Base-by-base conservation (phyloP, 1,140 invertebrate species). In the Pseudomyrmex concolor region DNA sequence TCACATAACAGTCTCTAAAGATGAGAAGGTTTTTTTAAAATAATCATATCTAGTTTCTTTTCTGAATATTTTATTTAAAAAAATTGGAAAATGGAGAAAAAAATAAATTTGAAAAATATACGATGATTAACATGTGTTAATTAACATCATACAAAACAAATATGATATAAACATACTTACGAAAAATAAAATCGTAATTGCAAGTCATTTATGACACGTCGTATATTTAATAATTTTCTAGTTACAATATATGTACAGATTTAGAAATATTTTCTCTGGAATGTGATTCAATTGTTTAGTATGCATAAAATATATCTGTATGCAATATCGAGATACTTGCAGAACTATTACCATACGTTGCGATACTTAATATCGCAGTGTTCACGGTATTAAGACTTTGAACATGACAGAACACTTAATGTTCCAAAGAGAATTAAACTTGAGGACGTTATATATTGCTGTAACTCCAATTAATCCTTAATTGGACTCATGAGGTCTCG, bases 391-490 rank as follows among this genome's bases (percentile, higher is more conserved):
- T 80, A 59, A 57, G 17, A 59, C 43, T 80, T 80, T 80, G 54
- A 48, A 51, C 22, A 59, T 48, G 64, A 70, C 76, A 15, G 76
- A 70, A 78, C 48, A 25, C 54, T 68, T 57, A 68, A 68, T 15
- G 19, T 68, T 19, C 15, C 25, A 43, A 68, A 13, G 64, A 78
- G 76, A 80, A 80, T 80, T 80, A 59, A 70, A 80, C 54, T 70
- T 67, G 22, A 22, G 60, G 66, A 80, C 13, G 76, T 68, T 51
- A 60, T 74, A 68, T 68, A 78, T 80, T 70, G 54, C 76, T 54
- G 34, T 43, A 70, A 59, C 54, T 80, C 43, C 59, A 80, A 80
- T 80, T 80, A 70, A 70, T 43, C 55, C 66, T 80, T 80, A 80
- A 80, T 22, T 80, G 19, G 43, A 25, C 64, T 59, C 76, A 60